Percentiles rank a stretch among this genome's conserved stretches.
These are phyloP conservation scores for Carcharodon carcharias DNA, from an alignment of 2,797 vertebrate species.

Conservation along the genomic window DNA sequence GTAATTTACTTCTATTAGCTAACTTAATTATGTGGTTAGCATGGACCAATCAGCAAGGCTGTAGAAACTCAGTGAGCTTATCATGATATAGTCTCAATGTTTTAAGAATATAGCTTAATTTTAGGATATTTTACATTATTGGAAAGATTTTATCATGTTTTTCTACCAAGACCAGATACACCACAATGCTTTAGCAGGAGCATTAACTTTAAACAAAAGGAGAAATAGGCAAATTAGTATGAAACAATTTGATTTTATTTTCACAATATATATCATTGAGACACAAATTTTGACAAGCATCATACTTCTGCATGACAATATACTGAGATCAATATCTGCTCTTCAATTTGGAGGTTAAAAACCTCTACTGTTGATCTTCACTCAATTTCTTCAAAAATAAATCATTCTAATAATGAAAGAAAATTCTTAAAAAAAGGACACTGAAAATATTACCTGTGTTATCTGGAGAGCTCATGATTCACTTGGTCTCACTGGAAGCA, in stretches of 20 bases:
- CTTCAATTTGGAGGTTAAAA: neutral
- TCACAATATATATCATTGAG: neutral
- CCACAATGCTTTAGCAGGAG: neutral
- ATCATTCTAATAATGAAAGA: neutral
- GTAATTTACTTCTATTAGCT: neutral
- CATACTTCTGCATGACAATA: neutral
- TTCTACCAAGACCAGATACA: neutral
- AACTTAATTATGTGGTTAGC: neutral
- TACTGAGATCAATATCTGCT: neutral
- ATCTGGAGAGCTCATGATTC: conserved; percentile 38
- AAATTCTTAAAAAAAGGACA: neutral
- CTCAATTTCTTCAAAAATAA: neutral
- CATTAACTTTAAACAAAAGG: neutral
- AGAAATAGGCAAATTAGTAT: neutral
- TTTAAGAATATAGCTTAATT: neutral
- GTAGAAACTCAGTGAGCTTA: neutral
- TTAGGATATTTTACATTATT: neutral
- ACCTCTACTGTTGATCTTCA: neutral
- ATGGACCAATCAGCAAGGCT: neutral
- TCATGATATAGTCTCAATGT: neutral
- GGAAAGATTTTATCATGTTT: neutral
- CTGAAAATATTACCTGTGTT: conserved; percentile 35
- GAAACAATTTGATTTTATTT: neutral
- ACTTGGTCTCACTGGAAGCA: conserved; percentile 1
- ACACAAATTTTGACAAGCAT: neutral